These are phyloP conservation scores for Zophobas atratus DNA, from an alignment of 1,140 invertebrate genomes.

Conservation along the genomic window DNA sequence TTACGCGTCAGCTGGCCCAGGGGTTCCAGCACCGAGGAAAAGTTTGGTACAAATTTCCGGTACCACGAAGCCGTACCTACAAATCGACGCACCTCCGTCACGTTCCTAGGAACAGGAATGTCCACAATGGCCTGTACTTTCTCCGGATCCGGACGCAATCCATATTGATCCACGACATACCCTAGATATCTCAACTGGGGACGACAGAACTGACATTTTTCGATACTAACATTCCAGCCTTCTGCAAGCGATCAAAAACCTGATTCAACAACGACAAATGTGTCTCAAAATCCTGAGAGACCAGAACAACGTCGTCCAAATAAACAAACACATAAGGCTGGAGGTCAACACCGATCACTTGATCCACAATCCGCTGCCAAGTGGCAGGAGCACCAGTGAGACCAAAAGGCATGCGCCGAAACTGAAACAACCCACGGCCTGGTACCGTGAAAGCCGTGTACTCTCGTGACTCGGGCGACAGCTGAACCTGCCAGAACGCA, in stretches of 20 bases:
- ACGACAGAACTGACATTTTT: slow-evolving; percentile 63
- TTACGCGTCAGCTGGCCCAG: background rate
- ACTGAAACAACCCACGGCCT: slow-evolving; percentile 62
- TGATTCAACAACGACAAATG: slow-evolving; percentile 55
- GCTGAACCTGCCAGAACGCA: slow-evolving; percentile 61
- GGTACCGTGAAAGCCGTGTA: slow-evolving; percentile 62
- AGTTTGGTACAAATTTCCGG: slow-evolving; percentile 65
- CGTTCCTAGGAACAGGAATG: slow-evolving; percentile 61
- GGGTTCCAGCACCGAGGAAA: slow-evolving; percentile 58
- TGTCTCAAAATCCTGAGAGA: slow-evolving; percentile 29
- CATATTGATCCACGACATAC: slow-evolving; percentile 62
- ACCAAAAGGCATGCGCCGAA: slow-evolving; percentile 62
- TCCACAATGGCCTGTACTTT: slow-evolving; percentile 66
- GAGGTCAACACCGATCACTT: slow-evolving; percentile 51
- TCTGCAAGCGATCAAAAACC: slow-evolving; percentile 56
- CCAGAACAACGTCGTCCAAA: slow-evolving; percentile 50
- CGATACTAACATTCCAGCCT: slow-evolving; percentile 58
- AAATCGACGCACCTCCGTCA: slow-evolving; percentile 67
- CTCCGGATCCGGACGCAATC: slow-evolving; percentile 62
- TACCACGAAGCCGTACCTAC: slow-evolving; percentile 69
- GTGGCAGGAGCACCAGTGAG: slow-evolving; percentile 65
- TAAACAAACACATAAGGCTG: slow-evolving; percentile 58
- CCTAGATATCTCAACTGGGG: slow-evolving; percentile 63
- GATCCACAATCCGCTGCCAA: slow-evolving; percentile 62
- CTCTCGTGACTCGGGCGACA: slow-evolving; percentile 48